phyloP scores from a whole-genome alignment of 2,888 invertebrate genomes.

The Meteorus cinctellus region DNA sequence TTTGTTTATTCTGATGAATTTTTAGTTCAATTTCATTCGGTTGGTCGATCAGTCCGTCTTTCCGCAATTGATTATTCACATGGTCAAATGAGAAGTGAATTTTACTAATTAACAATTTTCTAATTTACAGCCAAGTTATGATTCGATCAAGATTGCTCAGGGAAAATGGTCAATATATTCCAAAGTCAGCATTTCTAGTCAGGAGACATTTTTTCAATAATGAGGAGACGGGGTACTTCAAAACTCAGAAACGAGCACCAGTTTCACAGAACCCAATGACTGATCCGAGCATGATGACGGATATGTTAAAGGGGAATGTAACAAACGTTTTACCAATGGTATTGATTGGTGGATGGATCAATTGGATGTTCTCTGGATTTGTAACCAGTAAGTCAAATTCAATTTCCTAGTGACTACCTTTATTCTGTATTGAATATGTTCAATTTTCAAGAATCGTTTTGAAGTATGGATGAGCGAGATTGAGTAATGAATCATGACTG shows the following conservation, averaged over 20 bases:
- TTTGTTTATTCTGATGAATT: too few relatives aligned
- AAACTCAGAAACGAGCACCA: slow-evolving; percentile 90
- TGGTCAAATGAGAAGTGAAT: too few relatives aligned
- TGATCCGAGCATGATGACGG: slow-evolving; percentile 97
- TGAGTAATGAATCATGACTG: too few relatives aligned
- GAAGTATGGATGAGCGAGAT: too few relatives aligned
- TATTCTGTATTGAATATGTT: too few relatives aligned
- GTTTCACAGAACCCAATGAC: slow-evolving; percentile 95
- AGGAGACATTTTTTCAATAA: slow-evolving; percentile 96
- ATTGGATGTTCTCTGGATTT: slow-evolving; percentile 99
- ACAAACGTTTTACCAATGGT: slow-evolving; percentile 99
- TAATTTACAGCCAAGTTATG: slow-evolving; percentile 88
- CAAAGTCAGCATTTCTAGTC: slow-evolving; percentile 92
- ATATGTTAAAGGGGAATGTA: slow-evolving; percentile 99
- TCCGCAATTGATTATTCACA: too few relatives aligned
- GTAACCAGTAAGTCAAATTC: slow-evolving; percentile 85
- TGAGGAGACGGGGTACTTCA: slow-evolving; percentile 95
- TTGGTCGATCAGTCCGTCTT: too few relatives aligned
- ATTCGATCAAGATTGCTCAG: slow-evolving; percentile 92
- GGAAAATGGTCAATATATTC: slow-evolving; percentile 98
- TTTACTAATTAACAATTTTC: not conserved
- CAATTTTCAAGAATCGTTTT: too few relatives aligned
- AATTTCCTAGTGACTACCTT: too few relatives aligned
- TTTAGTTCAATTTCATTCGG: too few relatives aligned
- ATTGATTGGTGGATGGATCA: slow-evolving; percentile 99